A percentile compares a stretch with the other conserved stretches of the same genome.
Evolutionary conservation across 2,113 vertebrate species (phyloP).

Genomic region (Nanorana parkeri): DNA sequence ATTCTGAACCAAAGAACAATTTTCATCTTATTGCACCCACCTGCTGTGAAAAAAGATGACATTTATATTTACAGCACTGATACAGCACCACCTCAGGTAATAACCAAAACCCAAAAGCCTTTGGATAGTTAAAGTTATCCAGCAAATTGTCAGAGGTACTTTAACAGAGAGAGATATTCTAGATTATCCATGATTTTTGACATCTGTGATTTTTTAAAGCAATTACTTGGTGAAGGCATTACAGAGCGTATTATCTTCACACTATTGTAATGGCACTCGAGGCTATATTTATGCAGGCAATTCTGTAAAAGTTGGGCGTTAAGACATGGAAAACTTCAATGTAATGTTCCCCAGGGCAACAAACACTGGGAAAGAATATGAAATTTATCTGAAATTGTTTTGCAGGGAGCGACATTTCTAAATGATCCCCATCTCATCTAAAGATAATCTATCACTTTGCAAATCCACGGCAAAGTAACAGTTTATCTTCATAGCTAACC

Average conservation of each 20-base stretch:
- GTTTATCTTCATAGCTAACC: too few relatives aligned
- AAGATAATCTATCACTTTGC: too few relatives aligned
- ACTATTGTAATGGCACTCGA: neutral
- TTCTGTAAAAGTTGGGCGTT: neutral
- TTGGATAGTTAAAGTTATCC: neutral
- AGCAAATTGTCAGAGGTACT: neutral
- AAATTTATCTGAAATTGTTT: neutral
- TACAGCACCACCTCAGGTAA: slow-evolving; percentile 1
- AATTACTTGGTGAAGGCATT: neutral
- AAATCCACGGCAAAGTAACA: too few relatives aligned
- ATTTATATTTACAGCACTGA: neutral
- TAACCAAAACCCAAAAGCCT: neutral
- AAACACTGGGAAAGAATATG: neutral
- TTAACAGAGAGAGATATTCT: neutral
- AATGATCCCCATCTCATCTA: neutral
- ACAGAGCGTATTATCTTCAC: neutral
- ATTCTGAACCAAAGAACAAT: neutral
- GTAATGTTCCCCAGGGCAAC: neutral
- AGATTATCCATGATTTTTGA: neutral
- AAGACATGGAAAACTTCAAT: neutral
- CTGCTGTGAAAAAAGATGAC: slow-evolving; percentile 23
- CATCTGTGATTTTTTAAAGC: neutral
- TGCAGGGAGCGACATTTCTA: neutral
- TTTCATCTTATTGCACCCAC: neutral
- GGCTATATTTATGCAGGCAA: neutral